phyloP scores from a whole-genome alignment of 2,888 invertebrate species.

The Platycheirus rosarum region DNA sequence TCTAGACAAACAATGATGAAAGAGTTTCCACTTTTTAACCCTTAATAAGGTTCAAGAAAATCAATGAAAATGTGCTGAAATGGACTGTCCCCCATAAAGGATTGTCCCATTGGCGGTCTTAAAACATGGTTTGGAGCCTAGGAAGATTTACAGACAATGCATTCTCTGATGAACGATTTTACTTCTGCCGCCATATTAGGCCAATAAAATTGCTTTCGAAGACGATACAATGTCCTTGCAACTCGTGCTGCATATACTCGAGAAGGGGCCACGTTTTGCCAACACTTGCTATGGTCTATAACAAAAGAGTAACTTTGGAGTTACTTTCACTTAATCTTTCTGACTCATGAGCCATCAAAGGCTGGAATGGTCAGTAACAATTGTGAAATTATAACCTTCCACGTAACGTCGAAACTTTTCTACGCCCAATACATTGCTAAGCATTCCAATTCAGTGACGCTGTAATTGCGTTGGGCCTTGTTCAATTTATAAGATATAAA shows the following conservation, averaged over 20 bases:
- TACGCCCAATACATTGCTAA: conserved; percentile 2
- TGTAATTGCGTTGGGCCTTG: neutral
- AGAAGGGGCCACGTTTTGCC: neutral
- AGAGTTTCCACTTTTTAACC: conserved; percentile 3
- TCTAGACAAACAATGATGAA: conserved; percentile 1
- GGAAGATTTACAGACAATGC: too few relatives aligned
- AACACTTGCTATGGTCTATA: neutral
- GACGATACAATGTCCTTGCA: conserved; percentile 6
- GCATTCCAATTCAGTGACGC: neutral
- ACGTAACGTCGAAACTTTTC: conserved; percentile 3
- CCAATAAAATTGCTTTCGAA: neutral
- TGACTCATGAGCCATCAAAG: conserved; percentile 1
- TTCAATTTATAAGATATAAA: neutral
- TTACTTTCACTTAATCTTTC: neutral
- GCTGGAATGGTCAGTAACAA: conserved; percentile 4
- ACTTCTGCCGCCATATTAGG: conserved; percentile 2
- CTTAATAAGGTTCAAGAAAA: neutral
- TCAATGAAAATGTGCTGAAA: conserved; percentile 3
- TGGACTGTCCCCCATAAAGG: neutral
- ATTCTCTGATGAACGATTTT: conserved; percentile 12
- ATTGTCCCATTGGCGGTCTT: too few relatives aligned
- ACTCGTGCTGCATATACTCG: too few relatives aligned
- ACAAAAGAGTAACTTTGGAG: conserved; percentile 1
- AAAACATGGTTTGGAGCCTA: too few relatives aligned
- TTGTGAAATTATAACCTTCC: neutral